Evolutionary conservation across 2,797 vertebrate genomes (phyloP).

Genomic region (Epinephelus malabaricus): DNA sequence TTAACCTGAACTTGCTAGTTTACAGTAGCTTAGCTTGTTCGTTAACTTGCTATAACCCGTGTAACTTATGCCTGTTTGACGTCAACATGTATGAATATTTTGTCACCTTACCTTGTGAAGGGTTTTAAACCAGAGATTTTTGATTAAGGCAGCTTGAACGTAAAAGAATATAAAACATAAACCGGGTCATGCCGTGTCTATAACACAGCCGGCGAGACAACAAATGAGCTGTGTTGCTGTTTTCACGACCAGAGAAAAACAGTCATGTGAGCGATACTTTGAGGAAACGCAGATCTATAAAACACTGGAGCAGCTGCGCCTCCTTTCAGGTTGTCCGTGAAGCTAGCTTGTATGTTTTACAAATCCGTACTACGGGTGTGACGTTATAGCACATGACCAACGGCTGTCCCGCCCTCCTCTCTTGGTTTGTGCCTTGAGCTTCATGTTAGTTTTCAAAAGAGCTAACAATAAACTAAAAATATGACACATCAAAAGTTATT

Average conservation of each 20-base stretch:
- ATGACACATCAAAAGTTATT: not conserved
- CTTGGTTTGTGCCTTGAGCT: not conserved
- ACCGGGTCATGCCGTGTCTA: not conserved
- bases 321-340: fast-evolving
- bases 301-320: fast-evolving
- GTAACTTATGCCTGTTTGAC: not conserved
- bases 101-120: constrained; percentile 40
- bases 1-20: not conserved
- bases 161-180: not conserved
- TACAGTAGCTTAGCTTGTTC: too few relatives aligned
- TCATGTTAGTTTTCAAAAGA: too few relatives aligned
- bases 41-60: not conserved
- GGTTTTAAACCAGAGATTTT: not conserved
- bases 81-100: too few relatives aligned
- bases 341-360: fast-evolving
- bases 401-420: fast-evolving
- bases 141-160: not conserved
- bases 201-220: constrained; percentile 11
- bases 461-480: not conserved
- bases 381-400: not conserved
- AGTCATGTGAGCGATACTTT: constrained; percentile 45
- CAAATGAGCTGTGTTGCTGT: not conserved
- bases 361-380: not conserved
- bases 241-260: not conserved
- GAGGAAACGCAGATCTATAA: not conserved